These are phyloP conservation scores for Coenonympha arcania DNA, from an alignment of 2,888 invertebrate species.

Conservation along the genomic window DNA sequence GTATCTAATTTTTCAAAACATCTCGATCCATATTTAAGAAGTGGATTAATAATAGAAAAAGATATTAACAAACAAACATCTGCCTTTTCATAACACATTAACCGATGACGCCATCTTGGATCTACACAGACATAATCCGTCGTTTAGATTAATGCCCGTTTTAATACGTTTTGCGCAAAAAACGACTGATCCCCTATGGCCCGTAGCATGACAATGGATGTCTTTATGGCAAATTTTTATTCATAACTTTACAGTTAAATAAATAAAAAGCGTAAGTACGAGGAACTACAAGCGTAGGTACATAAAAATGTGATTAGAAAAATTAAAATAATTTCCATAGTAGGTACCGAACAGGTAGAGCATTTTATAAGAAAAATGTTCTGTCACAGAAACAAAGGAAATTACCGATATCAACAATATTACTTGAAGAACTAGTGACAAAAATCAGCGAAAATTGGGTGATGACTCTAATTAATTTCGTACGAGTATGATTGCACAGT, in stretches of 20 bases:
- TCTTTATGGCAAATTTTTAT: constrained; percentile 5
- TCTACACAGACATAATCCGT: constrained; percentile 32
- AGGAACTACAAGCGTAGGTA: too few species aligned
- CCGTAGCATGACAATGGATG: constrained; percentile 5
- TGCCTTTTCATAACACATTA: constrained; percentile 33
- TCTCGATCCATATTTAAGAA: constrained; percentile 1
- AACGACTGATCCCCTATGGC: background rate
- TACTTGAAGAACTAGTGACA: too few species aligned
- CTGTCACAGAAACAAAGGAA: too few species aligned
- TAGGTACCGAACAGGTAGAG: too few species aligned
- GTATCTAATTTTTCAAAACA: background rate
- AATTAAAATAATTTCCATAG: too few species aligned
- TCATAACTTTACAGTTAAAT: constrained; percentile 11
- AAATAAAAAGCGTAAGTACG: background rate
- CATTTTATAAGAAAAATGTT: too few species aligned
- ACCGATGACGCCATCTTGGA: constrained; percentile 29
- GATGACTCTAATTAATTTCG: too few species aligned
- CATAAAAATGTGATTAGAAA: too few species aligned
- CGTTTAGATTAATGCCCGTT: constrained; percentile 32
- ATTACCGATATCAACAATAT: too few species aligned
- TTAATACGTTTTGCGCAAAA: constrained; percentile 23
- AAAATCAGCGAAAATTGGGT: too few species aligned
- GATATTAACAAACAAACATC: constrained; percentile 29
- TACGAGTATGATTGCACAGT: too few species aligned
- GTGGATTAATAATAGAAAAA: constrained; percentile 4